Base-by-base conservation (phyloP, 37 sponge, comb jelly and placozoan species). In the Halisarca cf. caerulea region DNA sequence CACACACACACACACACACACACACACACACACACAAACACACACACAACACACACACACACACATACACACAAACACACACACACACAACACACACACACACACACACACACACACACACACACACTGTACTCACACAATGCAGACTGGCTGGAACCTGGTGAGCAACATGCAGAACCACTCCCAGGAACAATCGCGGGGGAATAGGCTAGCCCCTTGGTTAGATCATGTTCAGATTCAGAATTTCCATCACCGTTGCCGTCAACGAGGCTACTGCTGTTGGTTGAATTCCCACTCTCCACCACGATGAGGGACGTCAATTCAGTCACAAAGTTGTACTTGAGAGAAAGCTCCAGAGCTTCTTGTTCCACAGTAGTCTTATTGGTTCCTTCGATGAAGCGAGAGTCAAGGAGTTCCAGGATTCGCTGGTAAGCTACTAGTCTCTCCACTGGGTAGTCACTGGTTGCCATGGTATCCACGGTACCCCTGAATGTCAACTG, bases 271-370 rank as follows among this genome's bases (percentile, higher is more conserved):
- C 51, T 6, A 11, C 30, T 78, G 27, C 17, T 24, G 27, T 78
- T 78, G 5, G 57, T 25, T 18, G 30, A 32, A 5, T 55, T 55
- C 17, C 53, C 57, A 36, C 82, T 87, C 59, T 88, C 78, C 37
- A 91, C 92, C 36, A 90, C 91, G 14, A 90, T 85, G 61, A 94
- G 88, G 3, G 94, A 94, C 41, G 91, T 90, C 28, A 90, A 80
- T 40, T 90, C 91, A 1, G 91, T 94, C 43, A 94, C 94, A 83
- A 94, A 90, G 64, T 88, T 90, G 80, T 90, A 90, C 80, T 33
- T 55, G 17, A 94, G 74, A 24, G 93, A 47, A 0, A 86, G 54
- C 15, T 1, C 43, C 44, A 92, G 86, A 41, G 87, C 83, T 66
- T 59, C 47, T 2, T 66, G 36, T 0, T 74, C 78, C 23, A 81